phyloP scores from a whole-genome alignment of 2,888 invertebrate genomes.

The Saturnia pavonia region DNA sequence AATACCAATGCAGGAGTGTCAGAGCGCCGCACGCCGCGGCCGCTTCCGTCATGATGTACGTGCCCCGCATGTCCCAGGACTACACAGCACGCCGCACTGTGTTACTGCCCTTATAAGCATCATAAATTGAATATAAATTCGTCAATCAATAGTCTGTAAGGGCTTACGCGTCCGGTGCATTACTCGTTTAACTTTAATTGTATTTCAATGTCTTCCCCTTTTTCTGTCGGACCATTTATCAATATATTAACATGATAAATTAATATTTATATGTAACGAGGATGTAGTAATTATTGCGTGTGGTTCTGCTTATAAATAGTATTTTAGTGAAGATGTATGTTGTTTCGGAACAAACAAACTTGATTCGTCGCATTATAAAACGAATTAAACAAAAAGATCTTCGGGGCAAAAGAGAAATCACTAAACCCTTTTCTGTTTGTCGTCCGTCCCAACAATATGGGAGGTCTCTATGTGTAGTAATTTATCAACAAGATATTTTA shows the following conservation, averaged over 20 bases:
- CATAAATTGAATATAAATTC: conserved; percentile 65
- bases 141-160: conserved; percentile 54
- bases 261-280: conserved; percentile 19
- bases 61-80: conserved; percentile 55
- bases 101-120: conserved; percentile 55
- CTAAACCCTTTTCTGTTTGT: conserved; percentile 5
- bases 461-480: conserved; percentile 7
- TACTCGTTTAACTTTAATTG: conserved; percentile 55
- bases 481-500: conserved; percentile 12
- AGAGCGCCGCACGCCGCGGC: conserved; percentile 46
- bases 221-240: conserved; percentile 31
- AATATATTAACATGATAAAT: conserved; percentile 27
- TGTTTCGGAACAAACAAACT: background rate
- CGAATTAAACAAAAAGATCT: background rate
- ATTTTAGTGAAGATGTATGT: background rate
- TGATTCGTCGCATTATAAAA: conserved; percentile 2
- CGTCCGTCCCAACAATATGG: background rate
- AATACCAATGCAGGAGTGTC: conserved; percentile 66
- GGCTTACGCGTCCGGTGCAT: conserved; percentile 62
- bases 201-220: conserved; percentile 49
- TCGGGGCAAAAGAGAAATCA: conserved; percentile 5
- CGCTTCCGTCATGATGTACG: conserved; percentile 72
- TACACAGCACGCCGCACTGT: conserved; percentile 63
- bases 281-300: conserved; percentile 10
- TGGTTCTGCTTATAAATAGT: conserved; percentile 8